These are phyloP conservation scores for Delphinapterus leucas DNA, from an alignment of 2,113 vertebrate species.

Conservation along the genomic window DNA sequence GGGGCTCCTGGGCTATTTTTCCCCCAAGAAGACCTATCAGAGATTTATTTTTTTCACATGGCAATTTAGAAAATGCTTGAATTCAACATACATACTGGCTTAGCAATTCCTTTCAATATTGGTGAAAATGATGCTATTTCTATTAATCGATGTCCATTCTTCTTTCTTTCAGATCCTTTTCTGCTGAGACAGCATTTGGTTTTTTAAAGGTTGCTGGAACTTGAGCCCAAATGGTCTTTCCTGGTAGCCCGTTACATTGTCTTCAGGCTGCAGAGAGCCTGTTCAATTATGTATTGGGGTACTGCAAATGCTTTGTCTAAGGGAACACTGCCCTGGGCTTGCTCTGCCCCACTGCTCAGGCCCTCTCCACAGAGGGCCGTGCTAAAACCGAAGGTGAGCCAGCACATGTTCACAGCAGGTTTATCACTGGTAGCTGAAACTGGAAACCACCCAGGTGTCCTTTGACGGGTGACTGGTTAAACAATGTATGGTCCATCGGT, in stretches of 20 bases:
- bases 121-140: not conserved
- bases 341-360: not conserved
- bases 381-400: not conserved
- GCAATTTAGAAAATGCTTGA: not conserved
- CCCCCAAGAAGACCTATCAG: not conserved
- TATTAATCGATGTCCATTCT: not conserved
- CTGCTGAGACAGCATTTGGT: constrained; percentile 18
- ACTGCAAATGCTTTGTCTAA: too few species aligned
- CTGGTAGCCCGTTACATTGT: not conserved
- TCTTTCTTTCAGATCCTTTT: not conserved
- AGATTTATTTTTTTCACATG: not conserved
- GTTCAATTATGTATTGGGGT: not conserved
- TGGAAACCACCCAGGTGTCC: not conserved
- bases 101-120: not conserved
- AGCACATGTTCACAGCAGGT: not conserved
- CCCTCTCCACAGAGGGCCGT: not conserved
- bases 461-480: not conserved
- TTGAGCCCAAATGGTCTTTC: constrained; percentile 20
- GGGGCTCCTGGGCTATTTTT: not conserved
- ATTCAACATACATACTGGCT: not conserved
- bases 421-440: too few species aligned
- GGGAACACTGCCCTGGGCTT: not conserved
- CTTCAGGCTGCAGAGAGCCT: not conserved
- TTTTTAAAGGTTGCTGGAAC: not conserved
- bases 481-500: not conserved